Conservation (phyloP, 2,888 invertebrate species). For the Entomobrya proxima region DNA sequence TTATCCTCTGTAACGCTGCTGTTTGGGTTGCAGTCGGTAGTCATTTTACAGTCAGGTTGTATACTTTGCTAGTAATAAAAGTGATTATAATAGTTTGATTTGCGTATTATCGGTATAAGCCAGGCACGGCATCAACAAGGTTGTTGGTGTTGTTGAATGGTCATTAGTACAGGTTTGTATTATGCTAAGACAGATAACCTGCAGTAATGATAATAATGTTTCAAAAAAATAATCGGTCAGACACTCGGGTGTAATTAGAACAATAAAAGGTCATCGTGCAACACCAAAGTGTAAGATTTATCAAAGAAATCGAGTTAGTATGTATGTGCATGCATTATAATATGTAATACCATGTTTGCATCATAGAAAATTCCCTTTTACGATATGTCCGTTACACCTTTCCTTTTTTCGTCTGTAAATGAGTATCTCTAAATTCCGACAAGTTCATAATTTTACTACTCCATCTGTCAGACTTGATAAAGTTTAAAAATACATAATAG, state of each 20-base stretch:
- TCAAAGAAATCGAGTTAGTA: slow-evolving; percentile 39
- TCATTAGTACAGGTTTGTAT: neutral
- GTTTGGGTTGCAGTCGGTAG: neutral
- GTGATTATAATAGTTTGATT: slow-evolving; percentile 31
- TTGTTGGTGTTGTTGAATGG: neutral
- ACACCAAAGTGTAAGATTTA: slow-evolving; percentile 59
- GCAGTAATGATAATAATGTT: neutral
- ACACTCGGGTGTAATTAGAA: slow-evolving; percentile 57
- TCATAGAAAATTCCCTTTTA: neutral
- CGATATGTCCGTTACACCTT: slow-evolving; percentile 17
- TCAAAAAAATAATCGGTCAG: slow-evolving; percentile 31
- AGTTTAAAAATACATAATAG: slow-evolving; percentile 60
- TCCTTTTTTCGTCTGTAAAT: neutral
- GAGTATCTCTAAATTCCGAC: slow-evolving; percentile 43
- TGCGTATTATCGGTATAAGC: slow-evolving; percentile 23
- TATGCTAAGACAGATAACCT: neutral
- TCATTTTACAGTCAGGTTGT: neutral
- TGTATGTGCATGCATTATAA: neutral
- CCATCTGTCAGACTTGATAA: slow-evolving; percentile 60
- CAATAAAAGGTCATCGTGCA: slow-evolving; percentile 62
- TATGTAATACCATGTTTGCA: neutral
- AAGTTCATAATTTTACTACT: slow-evolving; percentile 54
- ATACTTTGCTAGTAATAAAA: slow-evolving; percentile 12
- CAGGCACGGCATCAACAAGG: neutral
- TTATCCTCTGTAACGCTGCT: neutral